A percentile compares a stretch with the other conserved stretches of the same genome.
Conservation (phyloP, 1,140 invertebrate genomes). For the Drosophila chauvacae region DNA sequence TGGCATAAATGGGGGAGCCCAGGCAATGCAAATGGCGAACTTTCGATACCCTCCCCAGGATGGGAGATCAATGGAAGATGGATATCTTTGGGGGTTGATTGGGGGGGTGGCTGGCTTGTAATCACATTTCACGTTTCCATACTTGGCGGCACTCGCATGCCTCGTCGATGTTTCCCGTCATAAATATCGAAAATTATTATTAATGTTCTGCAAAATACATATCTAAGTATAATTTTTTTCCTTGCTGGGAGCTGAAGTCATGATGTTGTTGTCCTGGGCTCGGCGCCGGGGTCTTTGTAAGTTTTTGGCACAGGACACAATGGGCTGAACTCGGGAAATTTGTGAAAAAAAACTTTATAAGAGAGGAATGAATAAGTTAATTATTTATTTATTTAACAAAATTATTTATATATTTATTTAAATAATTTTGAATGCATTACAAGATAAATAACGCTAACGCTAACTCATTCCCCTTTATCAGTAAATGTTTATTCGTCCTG, state of each 20-base stretch:
- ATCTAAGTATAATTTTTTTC: conserved; percentile 35
- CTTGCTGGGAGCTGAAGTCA: conserved; percentile 5
- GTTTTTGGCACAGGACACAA: conserved; percentile 36
- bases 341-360: too few relatives aligned
- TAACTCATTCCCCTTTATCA: too few relatives aligned
- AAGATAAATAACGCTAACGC: background rate
- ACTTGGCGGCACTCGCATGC: conserved; percentile 48
- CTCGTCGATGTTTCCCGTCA: conserved; percentile 73
- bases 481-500: too few relatives aligned
- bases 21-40: conserved; percentile 73
- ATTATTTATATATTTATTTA: background rate
- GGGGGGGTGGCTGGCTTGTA: conserved; percentile 61
- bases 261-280: conserved; percentile 33
- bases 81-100: conserved; percentile 41
- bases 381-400: too few relatives aligned
- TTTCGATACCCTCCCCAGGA: conserved; percentile 58
- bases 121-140: conserved; percentile 75
- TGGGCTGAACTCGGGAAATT: background rate
- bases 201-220: conserved; percentile 59
- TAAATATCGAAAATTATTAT: conserved; percentile 83
- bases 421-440: background rate
- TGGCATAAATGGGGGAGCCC: conserved; percentile 39
- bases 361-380: background rate
- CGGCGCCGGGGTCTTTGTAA: conserved; percentile 44
- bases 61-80: conserved; percentile 63